Evolutionary conservation across 1,140 invertebrate species (phyloP).

Genomic region (Hyles vespertilio): DNA sequence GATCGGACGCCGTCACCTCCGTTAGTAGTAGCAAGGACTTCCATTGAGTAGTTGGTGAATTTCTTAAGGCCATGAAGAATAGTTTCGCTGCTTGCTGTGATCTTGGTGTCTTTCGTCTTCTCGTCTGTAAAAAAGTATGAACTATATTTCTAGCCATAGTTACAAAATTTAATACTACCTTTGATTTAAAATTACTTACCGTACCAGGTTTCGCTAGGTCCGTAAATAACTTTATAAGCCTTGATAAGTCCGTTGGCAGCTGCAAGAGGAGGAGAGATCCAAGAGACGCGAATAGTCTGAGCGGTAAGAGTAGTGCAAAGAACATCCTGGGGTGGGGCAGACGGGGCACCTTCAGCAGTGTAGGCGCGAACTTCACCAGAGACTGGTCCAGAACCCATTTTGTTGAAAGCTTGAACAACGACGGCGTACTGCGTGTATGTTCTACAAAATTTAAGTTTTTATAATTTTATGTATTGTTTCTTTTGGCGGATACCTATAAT

Average conservation of each 20-base stretch:
- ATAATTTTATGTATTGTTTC: no score
- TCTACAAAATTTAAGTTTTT: constrained; percentile 49
- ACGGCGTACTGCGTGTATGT: constrained; percentile 97
- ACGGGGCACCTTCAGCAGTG: constrained; percentile 94
- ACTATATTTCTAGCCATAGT: no score
- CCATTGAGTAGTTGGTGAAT: constrained; percentile 98
- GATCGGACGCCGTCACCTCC: constrained; percentile 97
- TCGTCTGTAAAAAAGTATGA: constrained; percentile 79
- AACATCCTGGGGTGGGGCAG: constrained; percentile 94
- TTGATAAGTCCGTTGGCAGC: constrained; percentile 96
- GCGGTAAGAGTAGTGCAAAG: constrained; percentile 94
- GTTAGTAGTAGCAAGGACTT: constrained; percentile 95
- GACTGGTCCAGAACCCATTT: constrained; percentile 93
- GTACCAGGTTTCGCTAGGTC: constrained; percentile 93
- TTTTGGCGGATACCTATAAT: neutral
- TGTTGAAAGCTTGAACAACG: constrained; percentile 96
- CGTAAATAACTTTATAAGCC: constrained; percentile 97
- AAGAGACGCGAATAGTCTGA: constrained; percentile 94
- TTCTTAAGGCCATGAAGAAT: constrained; percentile 94
- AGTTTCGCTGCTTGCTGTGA: constrained; percentile 93
- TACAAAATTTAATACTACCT: no score
- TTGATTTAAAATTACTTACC: constrained; percentile 77
- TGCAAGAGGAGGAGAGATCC: constrained; percentile 92
- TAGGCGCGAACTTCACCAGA: constrained; percentile 93
- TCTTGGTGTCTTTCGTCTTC: constrained; percentile 93